Conservation (phyloP, 2,888 invertebrate genomes). For the Drosophila nr. perissopoda region DNA sequence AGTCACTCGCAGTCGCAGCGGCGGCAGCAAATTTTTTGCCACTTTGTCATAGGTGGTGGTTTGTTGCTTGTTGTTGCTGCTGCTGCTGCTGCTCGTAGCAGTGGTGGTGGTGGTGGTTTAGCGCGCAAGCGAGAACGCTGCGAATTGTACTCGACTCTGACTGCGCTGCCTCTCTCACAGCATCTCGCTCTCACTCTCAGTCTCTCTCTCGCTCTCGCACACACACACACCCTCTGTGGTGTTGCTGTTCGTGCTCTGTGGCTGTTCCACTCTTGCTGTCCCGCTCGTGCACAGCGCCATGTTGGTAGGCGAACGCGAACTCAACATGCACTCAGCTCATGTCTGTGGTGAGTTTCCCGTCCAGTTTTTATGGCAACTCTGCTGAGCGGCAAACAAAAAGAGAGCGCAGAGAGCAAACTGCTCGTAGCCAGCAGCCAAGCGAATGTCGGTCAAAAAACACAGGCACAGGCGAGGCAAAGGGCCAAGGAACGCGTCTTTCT, state of each 20-base stretch:
- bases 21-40: slow-evolving; percentile 51
- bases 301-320: slow-evolving; percentile 42
- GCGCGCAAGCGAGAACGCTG: slow-evolving; percentile 36
- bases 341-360: slow-evolving; percentile 47
- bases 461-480: slow-evolving; percentile 14
- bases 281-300: slow-evolving; percentile 58
- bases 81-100: neutral
- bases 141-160: neutral
- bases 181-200: slow-evolving; percentile 8
- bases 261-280: slow-evolving; percentile 27
- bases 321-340: slow-evolving; percentile 45
- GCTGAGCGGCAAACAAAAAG: neutral
- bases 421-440: slow-evolving; percentile 10
- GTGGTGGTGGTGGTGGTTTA: slow-evolving; percentile 24
- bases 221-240: neutral
- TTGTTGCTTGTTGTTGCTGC: neutral
- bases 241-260: slow-evolving; percentile 10
- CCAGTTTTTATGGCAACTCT: slow-evolving; percentile 61
- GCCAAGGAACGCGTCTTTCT: slow-evolving; percentile 11
- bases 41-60: slow-evolving; percentile 65
- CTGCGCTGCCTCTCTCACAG: slow-evolving; percentile 15
- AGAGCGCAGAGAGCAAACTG: neutral
- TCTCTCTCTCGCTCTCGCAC: slow-evolving; percentile 3
- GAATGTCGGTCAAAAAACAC: slow-evolving; percentile 50
- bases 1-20: slow-evolving; percentile 31